Base-by-base conservation (phyloP, 1,140 invertebrate genomes). In the Macrosteles quadrilineatus region DNA sequence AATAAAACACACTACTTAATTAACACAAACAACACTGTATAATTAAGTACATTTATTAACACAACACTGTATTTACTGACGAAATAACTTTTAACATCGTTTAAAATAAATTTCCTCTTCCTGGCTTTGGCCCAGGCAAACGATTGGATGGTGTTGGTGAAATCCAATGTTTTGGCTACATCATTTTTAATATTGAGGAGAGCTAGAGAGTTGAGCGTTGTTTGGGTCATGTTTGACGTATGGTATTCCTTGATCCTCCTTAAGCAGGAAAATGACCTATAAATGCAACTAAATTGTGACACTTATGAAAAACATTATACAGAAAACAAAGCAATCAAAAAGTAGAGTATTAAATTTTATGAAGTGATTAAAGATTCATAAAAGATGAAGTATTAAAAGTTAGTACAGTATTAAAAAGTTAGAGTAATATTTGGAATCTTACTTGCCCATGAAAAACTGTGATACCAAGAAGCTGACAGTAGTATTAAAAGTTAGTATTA, bases 391-490 rank as follows among this genome's bases (percentile, higher is more conserved):
- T 64, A 64, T 36, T 11, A 9, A 19, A 64, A 19, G n/a, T n/a
- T n/a, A n/a, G n/a, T n/a, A n/a, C n/a, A n/a, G n/a, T n/a, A n/a
- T 4, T 30, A 25, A 25, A 29, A 27, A 62, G 47, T 53, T 53
- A 53, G 47, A 62, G 57, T 62, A 62, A 30, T 17, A 25, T 4
- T 9, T 30, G 29, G 57, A 62, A 62, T n/a, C 57, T 62, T 23
- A 62, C 57, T 62, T 62, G 4, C 29, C 57, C 11, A 62, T 62
- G 29, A 62, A 62, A 11, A 62, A 62, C 57, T 62, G 29, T 62
- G 57, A 62, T 27, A 9, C 57, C 25, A 4, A 62, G 11, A 29
- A 62, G 57, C 57, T 62, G 23, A 62, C 57, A 11, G n/a, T n/a
- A n/a, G n/a, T n/a, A n/a, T n/a, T n/a, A n/a, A n/a, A n/a, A n/a